These are phyloP conservation scores for Lanius ludovicianus DNA, from an alignment of 2,113 vertebrate genomes.

Conservation along the genomic window DNA sequence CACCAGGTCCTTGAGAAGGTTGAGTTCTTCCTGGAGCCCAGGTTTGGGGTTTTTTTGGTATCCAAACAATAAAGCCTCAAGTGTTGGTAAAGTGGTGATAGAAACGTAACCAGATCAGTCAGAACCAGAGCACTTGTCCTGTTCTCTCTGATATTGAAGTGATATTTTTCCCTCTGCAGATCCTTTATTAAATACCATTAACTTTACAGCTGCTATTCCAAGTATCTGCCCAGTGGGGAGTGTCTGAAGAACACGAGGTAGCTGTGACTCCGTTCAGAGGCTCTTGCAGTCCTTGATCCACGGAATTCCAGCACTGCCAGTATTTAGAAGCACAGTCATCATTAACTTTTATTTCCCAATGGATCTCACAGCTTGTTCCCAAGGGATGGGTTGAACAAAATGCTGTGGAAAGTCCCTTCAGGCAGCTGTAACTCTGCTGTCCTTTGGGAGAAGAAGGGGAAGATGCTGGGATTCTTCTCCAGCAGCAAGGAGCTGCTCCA, in stretches of 20 bases:
- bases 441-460: background rate
- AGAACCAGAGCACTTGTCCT: background rate
- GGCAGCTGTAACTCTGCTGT: background rate
- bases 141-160: background rate
- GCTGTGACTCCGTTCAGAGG: background rate
- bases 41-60: too few species aligned
- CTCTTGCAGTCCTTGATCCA: rapidly evolving
- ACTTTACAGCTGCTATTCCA: background rate
- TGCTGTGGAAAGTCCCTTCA: rapidly evolving
- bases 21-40: background rate
- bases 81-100: background rate
- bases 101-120: background rate
- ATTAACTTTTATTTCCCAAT: rapidly evolving
- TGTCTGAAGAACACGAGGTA: background rate
- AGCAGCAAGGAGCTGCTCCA: background rate
- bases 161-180: background rate
- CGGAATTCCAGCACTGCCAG: background rate
- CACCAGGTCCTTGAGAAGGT: rapidly evolving
- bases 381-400: rapidly evolving
- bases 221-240: background rate
- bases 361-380: rapidly evolving
- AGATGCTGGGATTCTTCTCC: background rate
- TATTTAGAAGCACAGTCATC: rapidly evolving
- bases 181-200: background rate
- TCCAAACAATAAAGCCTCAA: background rate